phyloP scores from a whole-genome alignment of 2,797 vertebrate species.

The Sebastes jordani region DNA sequence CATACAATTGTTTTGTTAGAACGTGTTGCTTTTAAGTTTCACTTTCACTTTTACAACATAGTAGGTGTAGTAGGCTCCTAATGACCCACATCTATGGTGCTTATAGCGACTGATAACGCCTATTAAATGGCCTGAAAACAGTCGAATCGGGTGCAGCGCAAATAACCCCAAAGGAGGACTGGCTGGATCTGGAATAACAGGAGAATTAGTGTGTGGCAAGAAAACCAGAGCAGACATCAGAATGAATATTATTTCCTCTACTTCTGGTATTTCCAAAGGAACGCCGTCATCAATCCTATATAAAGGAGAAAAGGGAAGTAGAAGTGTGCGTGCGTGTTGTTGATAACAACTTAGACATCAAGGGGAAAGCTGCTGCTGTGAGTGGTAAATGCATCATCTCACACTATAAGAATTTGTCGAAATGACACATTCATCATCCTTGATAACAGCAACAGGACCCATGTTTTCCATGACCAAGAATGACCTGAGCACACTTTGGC shows the following conservation, averaged over 20 bases:
- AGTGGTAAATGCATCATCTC: slow-evolving; percentile 1
- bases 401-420: background rate
- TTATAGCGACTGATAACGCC: too few species aligned
- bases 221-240: background rate
- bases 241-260: background rate
- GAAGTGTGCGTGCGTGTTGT: background rate
- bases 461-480: background rate
- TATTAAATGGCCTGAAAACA: too few species aligned
- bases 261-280: background rate
- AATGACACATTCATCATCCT: background rate
- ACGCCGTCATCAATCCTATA: background rate
- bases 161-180: too few species aligned
- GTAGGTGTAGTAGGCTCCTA: too few species aligned
- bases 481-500: background rate
- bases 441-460: background rate
- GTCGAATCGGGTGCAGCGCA: too few species aligned
- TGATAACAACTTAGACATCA: background rate
- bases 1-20: too few species aligned
- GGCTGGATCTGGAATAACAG: background rate
- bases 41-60: too few species aligned
- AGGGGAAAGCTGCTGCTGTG: background rate
- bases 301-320: background rate
- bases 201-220: too few species aligned
- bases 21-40: too few species aligned
- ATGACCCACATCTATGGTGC: too few species aligned